Evolutionary conservation across 1,140 invertebrate species (phyloP).

Genomic region (Berghia stephanieae): DNA sequence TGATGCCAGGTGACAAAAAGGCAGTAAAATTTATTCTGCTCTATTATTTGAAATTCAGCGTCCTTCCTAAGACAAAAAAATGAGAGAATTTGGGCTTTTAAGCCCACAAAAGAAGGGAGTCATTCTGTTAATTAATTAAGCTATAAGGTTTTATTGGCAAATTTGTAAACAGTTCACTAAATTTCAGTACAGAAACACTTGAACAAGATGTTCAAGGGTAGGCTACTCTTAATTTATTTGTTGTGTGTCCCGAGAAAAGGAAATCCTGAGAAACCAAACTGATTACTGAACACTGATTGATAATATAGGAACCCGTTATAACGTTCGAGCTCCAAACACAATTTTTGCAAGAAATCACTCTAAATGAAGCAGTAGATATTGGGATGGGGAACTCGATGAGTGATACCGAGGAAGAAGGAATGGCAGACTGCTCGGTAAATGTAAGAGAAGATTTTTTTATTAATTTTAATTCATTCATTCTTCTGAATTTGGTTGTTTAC

Average conservation of each 20-base stretch:
- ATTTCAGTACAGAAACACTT: too few species aligned
- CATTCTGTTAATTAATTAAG: too few species aligned
- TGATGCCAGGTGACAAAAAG: too few species aligned
- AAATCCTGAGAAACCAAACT: not conserved
- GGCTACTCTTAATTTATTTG: not conserved
- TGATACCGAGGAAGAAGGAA: conserved; percentile 30
- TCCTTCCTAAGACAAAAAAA: too few species aligned
- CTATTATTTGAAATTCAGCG: too few species aligned
- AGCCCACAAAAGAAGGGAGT: too few species aligned
- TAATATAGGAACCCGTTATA: not conserved
- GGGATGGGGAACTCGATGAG: conserved; percentile 32
- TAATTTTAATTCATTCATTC: not conserved
- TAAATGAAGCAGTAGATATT: too few species aligned
- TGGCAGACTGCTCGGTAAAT: conserved; percentile 10
- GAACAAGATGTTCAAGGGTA: too few species aligned
- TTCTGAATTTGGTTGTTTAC: not conserved
- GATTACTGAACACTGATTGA: not conserved
- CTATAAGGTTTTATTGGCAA: too few species aligned
- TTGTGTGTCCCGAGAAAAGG: not conserved
- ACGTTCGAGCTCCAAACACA: not conserved
- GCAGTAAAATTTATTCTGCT: too few species aligned
- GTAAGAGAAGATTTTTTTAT: conserved; percentile 10
- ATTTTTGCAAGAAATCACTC: not conserved
- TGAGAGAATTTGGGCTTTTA: too few species aligned
- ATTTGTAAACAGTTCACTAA: too few species aligned